Percentiles rank a stretch among this genome's conserved stretches.
phyloP scores from a whole-genome alignment of 2,113 vertebrate genomes.

The Tauraco erythrolophus region DNA sequence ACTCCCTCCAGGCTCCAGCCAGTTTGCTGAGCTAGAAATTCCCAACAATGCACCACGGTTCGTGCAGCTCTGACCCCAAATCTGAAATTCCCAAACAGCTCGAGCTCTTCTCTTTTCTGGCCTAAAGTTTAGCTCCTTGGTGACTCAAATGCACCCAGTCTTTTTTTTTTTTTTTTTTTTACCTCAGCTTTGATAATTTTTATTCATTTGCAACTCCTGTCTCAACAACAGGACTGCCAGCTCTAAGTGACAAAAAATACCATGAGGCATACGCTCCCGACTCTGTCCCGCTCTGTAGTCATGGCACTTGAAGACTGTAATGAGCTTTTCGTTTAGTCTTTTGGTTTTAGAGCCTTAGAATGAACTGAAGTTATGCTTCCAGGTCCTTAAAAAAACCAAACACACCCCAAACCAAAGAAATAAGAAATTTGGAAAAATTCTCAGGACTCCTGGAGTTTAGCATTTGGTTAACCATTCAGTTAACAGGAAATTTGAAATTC shows the following conservation, averaged over 20 bases:
- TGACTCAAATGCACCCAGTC: not conserved
- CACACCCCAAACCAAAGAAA: not conserved
- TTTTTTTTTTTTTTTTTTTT: no score
- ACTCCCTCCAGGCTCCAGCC: not conserved
- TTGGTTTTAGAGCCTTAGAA: not conserved
- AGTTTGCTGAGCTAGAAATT: conserved; percentile 59
- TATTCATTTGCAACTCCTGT: not conserved
- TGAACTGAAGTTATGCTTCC: not conserved
- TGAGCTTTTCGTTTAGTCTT: not conserved
- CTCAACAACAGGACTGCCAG: not conserved
- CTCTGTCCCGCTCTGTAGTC: not conserved
- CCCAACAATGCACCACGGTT: not conserved
- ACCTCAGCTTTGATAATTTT: not conserved
- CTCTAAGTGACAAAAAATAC: not conserved
- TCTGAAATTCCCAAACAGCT: conserved; percentile 9
- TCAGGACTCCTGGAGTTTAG: not conserved
- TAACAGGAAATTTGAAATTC: conserved; percentile 23
- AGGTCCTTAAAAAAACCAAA: not conserved
- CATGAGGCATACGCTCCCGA: fast-evolving
- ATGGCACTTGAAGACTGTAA: not conserved
- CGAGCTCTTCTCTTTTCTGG: not conserved
- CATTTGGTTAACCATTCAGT: not conserved
- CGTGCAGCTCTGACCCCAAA: conserved; percentile 11
- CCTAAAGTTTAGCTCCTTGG: not conserved
- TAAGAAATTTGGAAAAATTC: not conserved